Evolutionary conservation across 1,140 invertebrate species (phyloP).

Genomic region (Eupristina koningsbergeri): DNA sequence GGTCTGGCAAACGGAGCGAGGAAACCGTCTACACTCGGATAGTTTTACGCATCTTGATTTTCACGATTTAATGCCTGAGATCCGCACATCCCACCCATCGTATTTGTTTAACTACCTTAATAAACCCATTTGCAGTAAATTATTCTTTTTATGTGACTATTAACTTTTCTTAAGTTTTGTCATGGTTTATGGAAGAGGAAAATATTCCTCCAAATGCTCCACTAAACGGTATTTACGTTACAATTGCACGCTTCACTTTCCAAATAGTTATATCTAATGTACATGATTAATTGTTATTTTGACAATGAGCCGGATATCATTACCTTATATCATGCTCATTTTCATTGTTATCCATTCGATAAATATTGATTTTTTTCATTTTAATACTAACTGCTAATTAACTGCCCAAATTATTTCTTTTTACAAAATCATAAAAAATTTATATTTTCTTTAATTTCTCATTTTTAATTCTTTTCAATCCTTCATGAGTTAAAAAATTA

Average conservation of each 20-base stretch:
- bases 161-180: slow-evolving; percentile 4
- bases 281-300: slow-evolving; percentile 2
- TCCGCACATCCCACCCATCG: no score
- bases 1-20: slow-evolving; percentile 30
- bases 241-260: neutral
- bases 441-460: no score
- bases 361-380: no score
- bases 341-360: no score
- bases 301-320: neutral
- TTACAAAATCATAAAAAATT: no score
- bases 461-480: no score
- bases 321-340: no score
- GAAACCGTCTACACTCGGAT: neutral
- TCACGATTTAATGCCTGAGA: slow-evolving; percentile 13
- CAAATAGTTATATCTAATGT: neutral
- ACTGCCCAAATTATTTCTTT: no score
- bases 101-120: neutral
- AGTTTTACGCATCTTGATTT: slow-evolving; percentile 39
- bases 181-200: neutral
- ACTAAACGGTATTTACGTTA: neutral
- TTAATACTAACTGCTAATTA: no score
- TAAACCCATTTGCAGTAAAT: slow-evolving; percentile 35
- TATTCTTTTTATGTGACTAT: neutral
- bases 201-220: neutral
- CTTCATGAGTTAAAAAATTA: no score